Evolutionary conservation across 2,888 invertebrate genomes (phyloP).

Genomic region (Prenolepis imparis): DNA sequence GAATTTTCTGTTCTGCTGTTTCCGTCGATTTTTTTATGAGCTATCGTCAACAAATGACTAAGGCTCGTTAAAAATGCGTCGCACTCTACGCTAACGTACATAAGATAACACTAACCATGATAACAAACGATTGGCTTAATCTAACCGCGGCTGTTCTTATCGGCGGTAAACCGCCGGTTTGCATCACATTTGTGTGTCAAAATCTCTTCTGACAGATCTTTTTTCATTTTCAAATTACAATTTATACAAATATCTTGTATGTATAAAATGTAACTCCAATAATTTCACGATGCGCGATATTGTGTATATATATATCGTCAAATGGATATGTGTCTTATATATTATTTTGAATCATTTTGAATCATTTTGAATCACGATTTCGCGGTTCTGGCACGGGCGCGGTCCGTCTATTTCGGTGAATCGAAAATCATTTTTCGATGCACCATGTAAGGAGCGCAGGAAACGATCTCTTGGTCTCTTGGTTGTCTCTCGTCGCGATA

Average conservation of each 20-base stretch:
- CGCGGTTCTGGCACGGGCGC: conserved; percentile 49
- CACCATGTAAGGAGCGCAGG: conserved; percentile 65
- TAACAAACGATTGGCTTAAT: neutral
- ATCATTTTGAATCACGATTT: conserved; percentile 67
- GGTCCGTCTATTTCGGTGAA: conserved; percentile 71
- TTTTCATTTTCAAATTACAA: neutral
- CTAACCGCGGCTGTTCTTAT: neutral
- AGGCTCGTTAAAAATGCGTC: neutral
- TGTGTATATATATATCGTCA: neutral
- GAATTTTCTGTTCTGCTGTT: conserved; percentile 42
- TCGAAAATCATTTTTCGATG: conserved; percentile 73
- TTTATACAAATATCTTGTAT: neutral
- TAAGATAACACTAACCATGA: conserved; percentile 16
- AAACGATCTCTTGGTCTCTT: conserved; percentile 26
- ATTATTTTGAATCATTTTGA: too few species aligned
- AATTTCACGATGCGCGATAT: neutral
- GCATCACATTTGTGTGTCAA: conserved; percentile 7
- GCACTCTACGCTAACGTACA: neutral
- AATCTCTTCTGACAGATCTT: neutral
- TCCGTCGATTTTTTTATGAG: conserved; percentile 1
- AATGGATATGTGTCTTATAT: conserved; percentile 9
- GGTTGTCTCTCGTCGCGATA: conserved; percentile 53
- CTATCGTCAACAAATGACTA: neutral
- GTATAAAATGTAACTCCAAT: neutral
- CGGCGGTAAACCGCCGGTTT: neutral